Conservation (phyloP, 2,888 invertebrate genomes). For the Noctua janthina region DNA sequence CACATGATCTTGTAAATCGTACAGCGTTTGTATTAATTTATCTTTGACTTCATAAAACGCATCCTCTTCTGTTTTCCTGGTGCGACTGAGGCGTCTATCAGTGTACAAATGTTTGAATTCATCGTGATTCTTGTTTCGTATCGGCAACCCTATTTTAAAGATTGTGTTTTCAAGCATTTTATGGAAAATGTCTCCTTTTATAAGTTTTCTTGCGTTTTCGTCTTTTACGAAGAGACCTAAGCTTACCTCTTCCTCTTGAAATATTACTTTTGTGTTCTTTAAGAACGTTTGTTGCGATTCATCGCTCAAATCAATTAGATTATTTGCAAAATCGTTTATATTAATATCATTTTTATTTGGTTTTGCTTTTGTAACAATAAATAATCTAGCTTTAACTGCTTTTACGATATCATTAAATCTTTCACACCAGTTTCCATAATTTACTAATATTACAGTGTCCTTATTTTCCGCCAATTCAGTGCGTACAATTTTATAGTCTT, state of each 20-base stretch:
- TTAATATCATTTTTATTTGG: neutral
- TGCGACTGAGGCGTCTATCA: slow-evolving; percentile 8
- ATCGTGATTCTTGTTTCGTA: neutral
- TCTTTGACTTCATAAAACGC: neutral
- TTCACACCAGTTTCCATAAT: neutral
- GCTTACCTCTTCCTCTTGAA: slow-evolving; percentile 6
- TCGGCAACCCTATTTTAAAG: neutral
- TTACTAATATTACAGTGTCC: neutral
- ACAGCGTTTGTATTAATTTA: neutral
- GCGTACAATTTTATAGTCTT: neutral
- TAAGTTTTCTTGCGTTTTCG: neutral
- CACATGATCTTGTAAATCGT: slow-evolving; percentile 11
- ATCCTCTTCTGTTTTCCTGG: neutral
- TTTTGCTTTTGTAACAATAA: neutral
- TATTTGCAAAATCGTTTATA: neutral
- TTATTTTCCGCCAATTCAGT: neutral
- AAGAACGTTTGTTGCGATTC: slow-evolving; percentile 9
- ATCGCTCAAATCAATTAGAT: neutral
- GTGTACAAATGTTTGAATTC: neutral
- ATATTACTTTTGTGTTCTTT: neutral
- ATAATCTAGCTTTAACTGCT: neutral
- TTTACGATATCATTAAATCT: slow-evolving; percentile 2
- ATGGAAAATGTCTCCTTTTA: neutral
- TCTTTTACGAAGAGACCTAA: neutral
- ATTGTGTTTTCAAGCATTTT: slow-evolving; percentile 3